Conservation (phyloP, 2,113 vertebrate species). For the Crotalus tigris region DNA sequence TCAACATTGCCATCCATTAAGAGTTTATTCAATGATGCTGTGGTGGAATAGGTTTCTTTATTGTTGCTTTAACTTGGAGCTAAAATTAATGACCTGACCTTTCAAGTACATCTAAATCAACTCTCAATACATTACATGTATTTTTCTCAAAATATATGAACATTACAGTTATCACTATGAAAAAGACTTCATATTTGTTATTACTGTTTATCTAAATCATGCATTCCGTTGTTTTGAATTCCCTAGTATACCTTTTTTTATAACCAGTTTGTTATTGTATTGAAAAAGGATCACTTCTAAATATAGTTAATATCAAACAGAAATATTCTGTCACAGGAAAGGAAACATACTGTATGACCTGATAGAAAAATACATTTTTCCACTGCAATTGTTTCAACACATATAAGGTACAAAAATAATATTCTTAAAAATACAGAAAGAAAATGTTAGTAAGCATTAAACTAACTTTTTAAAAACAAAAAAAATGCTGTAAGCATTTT, state of each 20-base stretch:
- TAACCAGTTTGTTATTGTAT: neutral
- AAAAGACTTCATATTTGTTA: neutral
- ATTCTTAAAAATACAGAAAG: neutral
- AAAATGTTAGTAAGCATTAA: neutral
- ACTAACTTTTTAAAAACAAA: no score
- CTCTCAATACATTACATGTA: neutral
- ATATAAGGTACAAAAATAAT: neutral
- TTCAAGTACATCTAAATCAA: neutral
- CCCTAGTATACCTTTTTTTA: neutral
- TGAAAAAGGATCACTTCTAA: neutral
- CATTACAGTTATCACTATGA: neutral
- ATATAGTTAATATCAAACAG: neutral
- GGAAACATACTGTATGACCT: neutral
- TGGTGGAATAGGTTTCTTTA: neutral
- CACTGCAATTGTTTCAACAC: neutral
- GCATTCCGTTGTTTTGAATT: neutral
- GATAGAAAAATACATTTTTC: neutral
- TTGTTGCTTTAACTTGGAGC: neutral
- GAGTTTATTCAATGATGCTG: neutral
- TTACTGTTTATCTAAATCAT: neutral
- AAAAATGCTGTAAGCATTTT: neutral
- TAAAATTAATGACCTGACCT: conserved; percentile 12
- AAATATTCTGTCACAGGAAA: neutral
- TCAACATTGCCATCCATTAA: neutral
- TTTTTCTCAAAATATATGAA: neutral